phyloP scores from a whole-genome alignment of 1,140 invertebrate species.

The Scaptomyza graminum region DNA sequence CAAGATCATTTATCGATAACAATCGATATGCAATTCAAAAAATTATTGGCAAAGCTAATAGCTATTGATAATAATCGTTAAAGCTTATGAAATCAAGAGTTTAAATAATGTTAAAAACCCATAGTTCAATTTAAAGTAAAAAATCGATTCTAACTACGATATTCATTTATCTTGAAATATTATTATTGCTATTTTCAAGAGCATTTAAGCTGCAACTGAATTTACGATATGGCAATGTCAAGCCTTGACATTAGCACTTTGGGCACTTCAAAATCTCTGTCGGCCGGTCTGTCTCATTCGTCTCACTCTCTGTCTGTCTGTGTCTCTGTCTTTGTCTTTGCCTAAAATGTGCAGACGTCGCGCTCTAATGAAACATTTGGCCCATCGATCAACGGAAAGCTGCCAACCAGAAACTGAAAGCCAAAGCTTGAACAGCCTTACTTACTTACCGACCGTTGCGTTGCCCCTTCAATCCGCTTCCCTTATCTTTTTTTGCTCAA shows the following conservation, averaged over 20 bases:
- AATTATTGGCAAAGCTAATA: no score
- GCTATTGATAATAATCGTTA: no score
- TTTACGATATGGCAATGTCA: conserved; percentile 7
- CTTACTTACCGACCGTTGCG: no score
- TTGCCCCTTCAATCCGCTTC: not conserved
- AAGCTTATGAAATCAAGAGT: no score
- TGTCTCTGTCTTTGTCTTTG: not conserved
- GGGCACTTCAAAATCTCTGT: not conserved
- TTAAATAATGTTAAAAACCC: no score
- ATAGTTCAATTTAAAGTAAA: no score
- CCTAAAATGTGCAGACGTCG: not conserved
- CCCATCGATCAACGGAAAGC: conserved; percentile 61
- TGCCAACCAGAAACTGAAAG: conserved; percentile 21
- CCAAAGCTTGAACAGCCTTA: not conserved
- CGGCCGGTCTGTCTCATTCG: not conserved
- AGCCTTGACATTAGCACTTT: conserved; percentile 27
- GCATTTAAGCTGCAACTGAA: not conserved
- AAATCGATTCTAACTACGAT: no score
- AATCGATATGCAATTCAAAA: no score
- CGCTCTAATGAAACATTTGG: conserved; percentile 56
- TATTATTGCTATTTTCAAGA: not conserved
- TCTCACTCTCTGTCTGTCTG: not conserved
- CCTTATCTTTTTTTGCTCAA: not conserved
- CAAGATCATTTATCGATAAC: no score
- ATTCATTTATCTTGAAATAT: no score